phyloP scores from a whole-genome alignment of 2,888 invertebrate genomes.

The Seira sanloemensis region DNA sequence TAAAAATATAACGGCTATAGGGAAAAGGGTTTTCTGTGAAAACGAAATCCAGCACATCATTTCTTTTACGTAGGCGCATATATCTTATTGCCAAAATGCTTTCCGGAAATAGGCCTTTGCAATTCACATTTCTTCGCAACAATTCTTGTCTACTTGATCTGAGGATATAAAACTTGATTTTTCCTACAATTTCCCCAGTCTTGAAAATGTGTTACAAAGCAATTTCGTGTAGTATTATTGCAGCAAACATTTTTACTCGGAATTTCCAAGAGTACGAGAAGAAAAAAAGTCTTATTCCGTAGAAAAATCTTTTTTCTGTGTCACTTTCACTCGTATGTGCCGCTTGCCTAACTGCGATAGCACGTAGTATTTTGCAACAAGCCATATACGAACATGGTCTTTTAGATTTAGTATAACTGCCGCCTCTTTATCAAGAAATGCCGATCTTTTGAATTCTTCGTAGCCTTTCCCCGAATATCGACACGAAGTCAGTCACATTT shows the following conservation, averaged over 20 bases:
- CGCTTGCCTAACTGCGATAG: neutral
- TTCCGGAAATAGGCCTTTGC: conserved; percentile 26
- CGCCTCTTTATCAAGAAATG: neutral
- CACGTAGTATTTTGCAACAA: neutral
- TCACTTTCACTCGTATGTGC: neutral
- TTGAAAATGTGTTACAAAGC: neutral
- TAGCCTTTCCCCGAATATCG: neutral
- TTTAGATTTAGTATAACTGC: no score
- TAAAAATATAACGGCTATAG: neutral
- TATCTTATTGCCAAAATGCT: neutral
- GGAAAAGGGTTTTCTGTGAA: neutral
- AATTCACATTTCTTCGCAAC: conserved; percentile 27
- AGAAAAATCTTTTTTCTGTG: neutral
- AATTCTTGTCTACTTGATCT: neutral
- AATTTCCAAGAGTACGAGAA: no score
- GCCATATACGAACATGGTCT: no score
- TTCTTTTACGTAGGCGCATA: neutral
- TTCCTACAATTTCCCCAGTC: neutral
- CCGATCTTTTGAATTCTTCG: neutral
- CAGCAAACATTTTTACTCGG: neutral
- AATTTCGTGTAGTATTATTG: neutral
- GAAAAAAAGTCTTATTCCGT: neutral
- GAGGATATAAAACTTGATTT: neutral
- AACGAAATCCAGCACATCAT: neutral
- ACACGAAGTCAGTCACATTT: neutral